Percentiles rank a stretch among this genome's conserved stretches.
phyloP scores from a whole-genome alignment of 2,797 vertebrate genomes.

The Nyctalus aviator region DNA sequence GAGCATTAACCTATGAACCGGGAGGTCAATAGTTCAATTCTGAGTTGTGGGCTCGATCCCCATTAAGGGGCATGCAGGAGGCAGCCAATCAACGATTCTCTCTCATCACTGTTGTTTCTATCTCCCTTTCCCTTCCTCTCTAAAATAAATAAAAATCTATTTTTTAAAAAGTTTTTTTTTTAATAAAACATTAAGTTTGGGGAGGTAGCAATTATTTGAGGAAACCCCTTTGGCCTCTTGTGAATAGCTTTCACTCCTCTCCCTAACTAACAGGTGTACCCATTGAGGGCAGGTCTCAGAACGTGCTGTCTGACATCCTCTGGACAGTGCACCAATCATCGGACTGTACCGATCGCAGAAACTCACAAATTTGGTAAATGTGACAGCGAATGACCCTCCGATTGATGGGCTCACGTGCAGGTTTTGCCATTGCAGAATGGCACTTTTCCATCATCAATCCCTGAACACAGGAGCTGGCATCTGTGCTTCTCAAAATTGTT shows the following conservation, averaged over 20 bases:
- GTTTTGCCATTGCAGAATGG: neutral
- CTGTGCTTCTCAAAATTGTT: slow-evolving; percentile 59
- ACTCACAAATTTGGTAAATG: neutral
- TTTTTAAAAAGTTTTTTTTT: too few species aligned
- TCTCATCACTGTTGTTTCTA: too few species aligned
- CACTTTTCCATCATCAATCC: neutral
- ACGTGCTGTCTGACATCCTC: neutral
- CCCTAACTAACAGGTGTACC: neutral
- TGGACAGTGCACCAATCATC: neutral
- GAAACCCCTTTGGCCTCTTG: neutral
- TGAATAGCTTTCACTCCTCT: neutral
- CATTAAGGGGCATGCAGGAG: too few species aligned
- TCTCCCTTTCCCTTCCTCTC: too few species aligned
- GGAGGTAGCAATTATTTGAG: neutral
- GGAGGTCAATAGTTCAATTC: too few species aligned
- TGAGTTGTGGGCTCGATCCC: too few species aligned
- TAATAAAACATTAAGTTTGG: neutral
- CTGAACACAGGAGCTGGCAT: neutral
- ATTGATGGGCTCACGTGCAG: neutral
- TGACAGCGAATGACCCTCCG: neutral
- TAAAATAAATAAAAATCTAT: too few species aligned
- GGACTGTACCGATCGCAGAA: neutral
- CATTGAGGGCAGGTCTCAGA: neutral
- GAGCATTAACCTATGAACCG: too few species aligned
- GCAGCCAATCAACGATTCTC: too few species aligned